phyloP scores from a whole-genome alignment of 2,888 invertebrate genomes.

The Aleiodes testaceus region DNA sequence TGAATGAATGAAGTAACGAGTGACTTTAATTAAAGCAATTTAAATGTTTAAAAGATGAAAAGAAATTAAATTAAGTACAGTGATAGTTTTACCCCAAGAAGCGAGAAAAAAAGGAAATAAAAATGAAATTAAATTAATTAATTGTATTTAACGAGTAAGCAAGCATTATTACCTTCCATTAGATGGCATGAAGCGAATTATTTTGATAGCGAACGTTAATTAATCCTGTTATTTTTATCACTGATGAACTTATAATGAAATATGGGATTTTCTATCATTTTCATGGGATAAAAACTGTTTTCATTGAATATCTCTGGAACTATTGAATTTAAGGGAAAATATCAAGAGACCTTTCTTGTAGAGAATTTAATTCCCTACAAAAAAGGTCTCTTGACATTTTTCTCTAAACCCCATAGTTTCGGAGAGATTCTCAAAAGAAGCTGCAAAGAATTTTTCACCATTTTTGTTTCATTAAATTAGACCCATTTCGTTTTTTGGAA shows the following conservation, averaged over 20 bases:
- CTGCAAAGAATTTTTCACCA: too few species aligned
- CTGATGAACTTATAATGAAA: conserved; percentile 11
- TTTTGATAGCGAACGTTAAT: conserved; percentile 27
- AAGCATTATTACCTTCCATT: conserved; percentile 44
- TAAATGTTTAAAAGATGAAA: conserved; percentile 57
- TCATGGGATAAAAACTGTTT: too few species aligned
- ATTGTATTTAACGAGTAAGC: conserved; percentile 35
- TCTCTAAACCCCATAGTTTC: too few species aligned
- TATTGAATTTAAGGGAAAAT: too few species aligned
- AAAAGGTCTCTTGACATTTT: too few species aligned
- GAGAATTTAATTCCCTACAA: too few species aligned
- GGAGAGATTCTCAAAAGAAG: too few species aligned
- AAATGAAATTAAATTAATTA: conserved; percentile 32
- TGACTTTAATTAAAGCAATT: conserved; percentile 53
- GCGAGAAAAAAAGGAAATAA: conserved; percentile 23
- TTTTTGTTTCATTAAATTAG: too few species aligned
- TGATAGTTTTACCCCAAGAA: conserved; percentile 61
- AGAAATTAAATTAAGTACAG: conserved; percentile 64
- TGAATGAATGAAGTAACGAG: conserved; percentile 8
- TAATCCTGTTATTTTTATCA: conserved; percentile 27
- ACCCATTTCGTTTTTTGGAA: not conserved
- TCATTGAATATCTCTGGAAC: too few species aligned
- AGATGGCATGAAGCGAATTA: conserved; percentile 39
- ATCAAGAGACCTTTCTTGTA: too few species aligned
- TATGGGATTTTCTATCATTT: not conserved